phyloP scores from a whole-genome alignment of 2,888 invertebrate genomes.

The Sinopyrophorus schimmeli region DNA sequence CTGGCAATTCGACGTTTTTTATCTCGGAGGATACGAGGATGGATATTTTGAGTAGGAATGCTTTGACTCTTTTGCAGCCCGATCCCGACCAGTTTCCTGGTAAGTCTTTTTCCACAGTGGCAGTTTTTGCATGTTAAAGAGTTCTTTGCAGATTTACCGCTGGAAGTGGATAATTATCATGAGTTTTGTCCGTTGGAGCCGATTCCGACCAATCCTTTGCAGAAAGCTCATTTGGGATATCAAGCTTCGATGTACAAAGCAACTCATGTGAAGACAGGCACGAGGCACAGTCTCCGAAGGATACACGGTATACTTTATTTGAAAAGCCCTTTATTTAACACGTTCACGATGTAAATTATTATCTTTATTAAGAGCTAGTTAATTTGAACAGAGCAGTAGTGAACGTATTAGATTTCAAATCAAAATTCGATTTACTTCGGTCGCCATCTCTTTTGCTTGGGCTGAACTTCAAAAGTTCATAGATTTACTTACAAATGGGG shows the following conservation, averaged over 20 bases:
- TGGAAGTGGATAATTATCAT: conserved; percentile 88
- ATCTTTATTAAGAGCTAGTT: too few relatives aligned
- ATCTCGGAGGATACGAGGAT: conserved; percentile 81
- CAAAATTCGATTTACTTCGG: too few relatives aligned
- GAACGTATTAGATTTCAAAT: too few relatives aligned
- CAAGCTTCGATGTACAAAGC: conserved; percentile 90
- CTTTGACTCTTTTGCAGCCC: conserved; percentile 73
- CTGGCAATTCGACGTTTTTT: conserved; percentile 71
- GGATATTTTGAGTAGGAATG: conserved; percentile 76
- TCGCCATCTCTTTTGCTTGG: too few relatives aligned
- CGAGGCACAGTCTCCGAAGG: conserved; percentile 82
- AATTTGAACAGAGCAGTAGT: too few relatives aligned
- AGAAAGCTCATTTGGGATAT: conserved; percentile 72
- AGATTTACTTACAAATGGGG: too few relatives aligned
- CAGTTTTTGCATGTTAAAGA: not conserved
- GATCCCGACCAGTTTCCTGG: conserved; percentile 66
- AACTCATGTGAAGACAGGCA: conserved; percentile 82
- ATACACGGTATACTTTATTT: conserved; percentile 70
- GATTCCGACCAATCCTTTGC: conserved; percentile 58
- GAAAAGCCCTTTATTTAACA: too few relatives aligned
- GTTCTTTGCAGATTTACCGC: conserved; percentile 69
- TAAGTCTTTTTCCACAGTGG: conserved; percentile 33
- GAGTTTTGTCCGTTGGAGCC: conserved; percentile 85
- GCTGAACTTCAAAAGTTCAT: too few relatives aligned
- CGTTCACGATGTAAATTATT: too few relatives aligned